Evolutionary conservation across 92 coral and sea anemone genomes (phyloP), one percentile per base, ranked within the genome.

Genomic region (Porites lobata): DNA sequence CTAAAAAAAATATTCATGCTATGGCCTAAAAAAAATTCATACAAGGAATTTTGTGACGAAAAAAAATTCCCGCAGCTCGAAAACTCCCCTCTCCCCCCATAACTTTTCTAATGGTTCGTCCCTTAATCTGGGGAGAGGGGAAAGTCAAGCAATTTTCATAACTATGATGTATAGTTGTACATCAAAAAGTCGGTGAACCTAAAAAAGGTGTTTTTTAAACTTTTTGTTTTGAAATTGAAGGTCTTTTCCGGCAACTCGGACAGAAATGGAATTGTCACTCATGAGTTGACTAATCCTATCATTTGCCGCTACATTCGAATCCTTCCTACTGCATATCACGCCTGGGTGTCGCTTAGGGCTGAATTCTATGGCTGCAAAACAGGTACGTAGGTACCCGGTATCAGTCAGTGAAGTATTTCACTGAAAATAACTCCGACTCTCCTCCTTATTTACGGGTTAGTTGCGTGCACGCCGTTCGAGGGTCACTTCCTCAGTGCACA

Each of bases 331-430:
- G 18, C 56, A 13, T 81, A 64, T 65, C n/a, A 81, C 0, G 13
- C 52, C 6, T 43, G 32, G 20, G 66, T 69, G 6, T 9, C 67
- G 14, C n/a, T 81, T n/a, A 54, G 85, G 47, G 64, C 32, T 26
- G 85, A 72, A 13, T 70, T 81, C 17, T 81, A 52, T n/a, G 85
- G 85, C 9, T 81, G 85, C 63, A 52, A 57, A 24, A 38, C 64
- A 51, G 85, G 85, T 80, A 22, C 17, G 76, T 3, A 63, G 47
- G 19, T 77, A 32, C 10, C 32, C 6, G 1, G 1, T 14, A 2
- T 50, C 65, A 9, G 38, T 19, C 19, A 12, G n/a, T 18, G 22
- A 65, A 11, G 21, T 65, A 15, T 14, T 0, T 1, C 9, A 1
- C 69, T 7, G 9, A 6, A 9, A 1, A 1, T 2, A 18, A 20